Base-by-base conservation (phyloP, 2,113 vertebrate genomes). In the Tricholaema leucomelas region DNA sequence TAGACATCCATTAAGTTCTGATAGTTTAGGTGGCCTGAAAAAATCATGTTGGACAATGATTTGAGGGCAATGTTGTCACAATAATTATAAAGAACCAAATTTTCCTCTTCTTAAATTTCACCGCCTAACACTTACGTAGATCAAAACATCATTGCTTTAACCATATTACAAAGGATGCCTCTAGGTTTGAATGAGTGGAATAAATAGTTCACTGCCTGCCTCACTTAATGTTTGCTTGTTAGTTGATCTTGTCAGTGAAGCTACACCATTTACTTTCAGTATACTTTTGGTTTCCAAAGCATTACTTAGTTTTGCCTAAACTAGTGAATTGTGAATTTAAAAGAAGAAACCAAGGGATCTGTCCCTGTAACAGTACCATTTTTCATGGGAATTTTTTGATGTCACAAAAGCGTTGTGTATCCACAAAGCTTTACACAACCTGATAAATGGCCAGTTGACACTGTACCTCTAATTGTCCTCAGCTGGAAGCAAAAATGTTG, bases 391-490 rank as follows among this genome's bases (percentile, higher is more conserved):
- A 40, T 30, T 73, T 86, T 92, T 87, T 88, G 13, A 24, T 72
- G 74, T 81, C 76, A 72, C 61, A 61, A 35, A 85, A 78, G 5
- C n/a, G 55, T 6, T 63, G 16, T 63, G 63, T 73, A 56, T 63
- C 74, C 38, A 64, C 59, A 93, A 36, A 85, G 23, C 73, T 94
- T 91, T 58, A 40, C 38, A 81, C 23, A 81, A 80, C 48, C 42
- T 92, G 74, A 83, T 70, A 77, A 92, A 85, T 71, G 82, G 54
- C 70, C 76, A 75, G 50, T 84, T 96, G 91, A 93, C 70, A 64
- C 74, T 33, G 46, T 90, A 40, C 74, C 82, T 87, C 56, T 90
- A 50, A 92, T 78, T 92, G 69, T 84, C 76, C 54, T 7, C 70
- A 75, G 83, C 69, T 91, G 81, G 81, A 93, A 91, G 70, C 48